Base-by-base conservation (phyloP, 2,888 invertebrate genomes). In the Leucania comma region DNA sequence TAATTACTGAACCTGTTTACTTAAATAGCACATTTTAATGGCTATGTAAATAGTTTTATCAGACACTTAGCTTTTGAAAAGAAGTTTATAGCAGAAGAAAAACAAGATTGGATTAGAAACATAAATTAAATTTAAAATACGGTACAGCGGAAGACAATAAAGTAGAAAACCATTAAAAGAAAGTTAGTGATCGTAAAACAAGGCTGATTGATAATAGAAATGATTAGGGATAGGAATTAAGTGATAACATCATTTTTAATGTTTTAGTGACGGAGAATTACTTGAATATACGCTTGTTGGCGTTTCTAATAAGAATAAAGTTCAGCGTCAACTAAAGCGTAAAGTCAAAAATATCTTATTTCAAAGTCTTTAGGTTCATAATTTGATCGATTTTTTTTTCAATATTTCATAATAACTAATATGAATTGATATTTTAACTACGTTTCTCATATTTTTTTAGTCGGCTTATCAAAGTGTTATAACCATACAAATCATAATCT, bases 181-280 rank as follows among this genome's bases (percentile, higher is more conserved):
- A 73, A 58, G 57, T 82, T 80, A 82, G 80, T 82, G 83, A 57
- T 82, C 85, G 81, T 86, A 83, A 83, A 82, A 81, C 71, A 60
- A 63, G 51, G 59, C 63, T 68, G 56, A 67, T 74, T 69, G 77
- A 78, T 80, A 80, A 79, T 72, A 58, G 62, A 61, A 73, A 70
- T 75, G 78, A 82, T 86, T 79, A 76, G 71, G 65, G 54, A 72
- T 42, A 71, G 61, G 69, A 73, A 79, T 80, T 73, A 69, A 73
- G 73, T 72, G 85, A 84, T 80, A 80, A 68, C 67, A 75, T 78
- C 72, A 69, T 54, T 75, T 64, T 61, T 59, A 61, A 72, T 75
- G 78, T 70, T 67, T 64, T 74, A 72, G 72, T 69, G 54, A 75
- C 65, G 50, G 50, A 42, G 50, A 61, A 75, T 72, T 68, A 71